A percentile compares a stretch with the other conserved stretches of the same genome.
Evolutionary conservation across 1,140 invertebrate genomes (phyloP).

Genomic region (Orussus abietinus): DNA sequence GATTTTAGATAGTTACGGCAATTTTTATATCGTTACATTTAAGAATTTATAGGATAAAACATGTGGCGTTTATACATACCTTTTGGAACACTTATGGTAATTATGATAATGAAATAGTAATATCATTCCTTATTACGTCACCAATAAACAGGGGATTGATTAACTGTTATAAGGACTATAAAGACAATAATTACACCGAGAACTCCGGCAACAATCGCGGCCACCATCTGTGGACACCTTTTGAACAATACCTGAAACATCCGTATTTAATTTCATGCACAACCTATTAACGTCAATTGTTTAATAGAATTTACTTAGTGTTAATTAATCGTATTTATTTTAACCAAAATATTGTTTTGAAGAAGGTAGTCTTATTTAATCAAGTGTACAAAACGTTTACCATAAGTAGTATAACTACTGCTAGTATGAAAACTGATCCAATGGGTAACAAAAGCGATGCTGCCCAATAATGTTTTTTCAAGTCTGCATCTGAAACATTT

Average conservation of each 20-base stretch:
- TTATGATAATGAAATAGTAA: no score
- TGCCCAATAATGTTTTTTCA: slow-evolving; percentile 36
- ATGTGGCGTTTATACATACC: no score
- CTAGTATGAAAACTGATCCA: slow-evolving; percentile 36
- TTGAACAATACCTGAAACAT: slow-evolving; percentile 39
- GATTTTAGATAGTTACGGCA: no score
- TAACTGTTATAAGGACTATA: slow-evolving; percentile 28
- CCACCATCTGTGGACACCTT: slow-evolving; percentile 37
- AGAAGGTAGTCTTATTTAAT: no score
- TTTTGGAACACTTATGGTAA: no score
- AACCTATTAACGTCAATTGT: no score
- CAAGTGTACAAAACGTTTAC: slow-evolving; percentile 32
- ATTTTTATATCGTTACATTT: no score
- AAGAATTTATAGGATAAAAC: no score
- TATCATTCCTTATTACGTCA: slow-evolving; percentile 21
- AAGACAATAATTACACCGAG: slow-evolving; percentile 35
- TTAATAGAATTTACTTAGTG: no score
- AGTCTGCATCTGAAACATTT: slow-evolving; percentile 21
- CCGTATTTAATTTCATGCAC: not conserved
- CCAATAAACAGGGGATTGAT: slow-evolving; percentile 33
- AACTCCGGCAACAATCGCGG: slow-evolving; percentile 32
- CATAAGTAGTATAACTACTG: slow-evolving; percentile 38
- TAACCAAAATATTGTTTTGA: no score
- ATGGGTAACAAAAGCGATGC: slow-evolving; percentile 36
- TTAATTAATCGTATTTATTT: no score